Base-by-base conservation (phyloP, 2,888 invertebrate genomes). In the Epistrophe grossulariae region DNA sequence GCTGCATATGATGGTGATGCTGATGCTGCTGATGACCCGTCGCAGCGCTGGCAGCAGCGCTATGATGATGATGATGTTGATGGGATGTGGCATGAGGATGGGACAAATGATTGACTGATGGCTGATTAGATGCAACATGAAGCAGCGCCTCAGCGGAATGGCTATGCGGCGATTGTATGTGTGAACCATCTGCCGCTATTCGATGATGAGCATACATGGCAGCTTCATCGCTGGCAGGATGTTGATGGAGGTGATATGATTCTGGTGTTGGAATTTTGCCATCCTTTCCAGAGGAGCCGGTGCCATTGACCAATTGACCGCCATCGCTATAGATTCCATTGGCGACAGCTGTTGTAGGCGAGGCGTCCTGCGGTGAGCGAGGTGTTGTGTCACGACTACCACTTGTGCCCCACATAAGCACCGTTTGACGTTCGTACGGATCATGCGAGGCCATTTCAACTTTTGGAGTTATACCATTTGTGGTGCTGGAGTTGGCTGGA, bases 371-470 rank as follows among this genome's bases (percentile, higher is more conserved):
- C 3, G 87, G 87, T 15, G 88, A 88, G 2, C 84, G 79, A 9
- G 88, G 88, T 55, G 84, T 81, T 71, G 84, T 59, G 19, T 79
- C 84, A 10, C 83, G 40, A 55, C 88, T 84, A 19, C 73, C 79
- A 60, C 79, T 89, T 4, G 95, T 94, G 28, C 98, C 98, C 98
- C 98, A 98, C 98, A 98, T 98, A 57, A 98, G 94, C 73, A 98
- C 98, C 13, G 98, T 98, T 93, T 98, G 98, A 59, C 98, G 94
- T 89, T 94, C 94, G 84, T 93, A 93, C 7, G 91, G 92, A 89
- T 93, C 92, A 28, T 92, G 91, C 7, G 91, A 83, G 2, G 90
- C 89, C 8, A 91, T 89, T 88, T 93, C 93, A 15, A 93, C 90
- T 88, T 93, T 93, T 24, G 93, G 93, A 17, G 92, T 92, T 5